phyloP scores from a whole-genome alignment of 1,140 invertebrate species.

The Hyphantria cunea region DNA sequence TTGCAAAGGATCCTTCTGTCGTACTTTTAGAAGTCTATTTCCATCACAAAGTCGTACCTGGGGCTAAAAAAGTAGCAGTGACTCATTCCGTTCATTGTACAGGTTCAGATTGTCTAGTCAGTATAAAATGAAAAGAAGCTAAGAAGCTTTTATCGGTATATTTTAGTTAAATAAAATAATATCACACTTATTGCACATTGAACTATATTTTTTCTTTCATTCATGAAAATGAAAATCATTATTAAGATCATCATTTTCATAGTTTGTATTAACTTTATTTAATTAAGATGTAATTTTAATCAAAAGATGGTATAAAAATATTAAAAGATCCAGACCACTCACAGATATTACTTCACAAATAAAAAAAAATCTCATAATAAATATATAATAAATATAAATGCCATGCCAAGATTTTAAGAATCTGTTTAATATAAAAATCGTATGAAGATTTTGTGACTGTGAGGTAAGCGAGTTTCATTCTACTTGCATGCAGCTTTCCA shows the following conservation, averaged over 20 bases:
- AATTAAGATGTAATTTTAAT: too few relatives aligned
- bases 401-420: too few relatives aligned
- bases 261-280: too few relatives aligned
- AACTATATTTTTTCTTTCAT: too few relatives aligned
- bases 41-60: constrained; percentile 51
- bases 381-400: too few relatives aligned
- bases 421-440: too few relatives aligned
- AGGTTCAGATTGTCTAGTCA: constrained; percentile 23
- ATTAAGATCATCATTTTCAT: too few relatives aligned
- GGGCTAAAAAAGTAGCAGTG: constrained; percentile 33
- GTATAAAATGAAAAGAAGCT: constrained; percentile 9
- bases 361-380: too few relatives aligned
- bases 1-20: constrained; percentile 44
- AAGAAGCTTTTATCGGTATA: not conserved
- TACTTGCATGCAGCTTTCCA: constrained; percentile 23
- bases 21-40: constrained; percentile 57
- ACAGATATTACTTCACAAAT: too few relatives aligned
- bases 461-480: constrained; percentile 21
- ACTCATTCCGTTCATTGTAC: constrained; percentile 34
- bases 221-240: too few relatives aligned
- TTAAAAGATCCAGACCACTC: too few relatives aligned
- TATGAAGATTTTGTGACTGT: not conserved
- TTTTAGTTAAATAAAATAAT: not conserved
- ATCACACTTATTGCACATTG: not conserved
- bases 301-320: too few relatives aligned